Percentiles rank a stretch among this genome's conserved stretches.
Evolutionary conservation across 1,140 invertebrate genomes (phyloP).

Genomic region (Neelides sp.): DNA sequence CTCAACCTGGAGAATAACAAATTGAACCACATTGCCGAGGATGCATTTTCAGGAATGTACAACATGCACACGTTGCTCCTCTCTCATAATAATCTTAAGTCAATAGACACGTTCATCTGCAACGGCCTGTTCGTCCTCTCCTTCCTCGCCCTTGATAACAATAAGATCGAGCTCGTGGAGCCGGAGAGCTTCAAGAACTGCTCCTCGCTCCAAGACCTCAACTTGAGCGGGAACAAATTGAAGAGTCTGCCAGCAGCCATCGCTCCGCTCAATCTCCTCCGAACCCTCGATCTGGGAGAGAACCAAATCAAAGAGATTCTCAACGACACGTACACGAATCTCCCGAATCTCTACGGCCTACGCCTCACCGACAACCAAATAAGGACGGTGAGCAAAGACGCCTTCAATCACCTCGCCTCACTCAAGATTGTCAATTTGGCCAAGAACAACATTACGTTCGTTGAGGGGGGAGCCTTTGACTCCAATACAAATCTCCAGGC

Average conservation of each 20-base stretch:
- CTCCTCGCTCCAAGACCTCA: conserved; percentile 69
- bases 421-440: conserved; percentile 79
- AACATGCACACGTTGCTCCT: conserved; percentile 74
- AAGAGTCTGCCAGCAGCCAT: conserved; percentile 70
- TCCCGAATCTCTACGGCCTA: conserved; percentile 69
- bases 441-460: conserved; percentile 66
- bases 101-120: conserved; percentile 40
- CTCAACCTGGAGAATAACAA: conserved; percentile 53
- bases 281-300: conserved; percentile 74
- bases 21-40: conserved; percentile 62
- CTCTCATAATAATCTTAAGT: conserved; percentile 68
- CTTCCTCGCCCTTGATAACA: conserved; percentile 68
- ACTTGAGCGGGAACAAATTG: conserved; percentile 76
- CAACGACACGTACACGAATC: conserved; percentile 63
- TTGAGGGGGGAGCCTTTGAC: conserved; percentile 75
- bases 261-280: conserved; percentile 60
- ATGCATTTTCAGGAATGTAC: conserved; percentile 65
- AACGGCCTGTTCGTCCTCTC: conserved; percentile 35
- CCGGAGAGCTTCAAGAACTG: conserved; percentile 68
- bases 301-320: conserved; percentile 71
- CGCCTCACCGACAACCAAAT: conserved; percentile 76
- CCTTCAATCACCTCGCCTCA: conserved; percentile 67
- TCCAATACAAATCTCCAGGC: conserved; percentile 69
- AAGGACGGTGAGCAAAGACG: conserved; percentile 66
- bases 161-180: conserved; percentile 62